phyloP scores from a whole-genome alignment of 2,888 invertebrate species.

The Acanthosepion lycidas region DNA sequence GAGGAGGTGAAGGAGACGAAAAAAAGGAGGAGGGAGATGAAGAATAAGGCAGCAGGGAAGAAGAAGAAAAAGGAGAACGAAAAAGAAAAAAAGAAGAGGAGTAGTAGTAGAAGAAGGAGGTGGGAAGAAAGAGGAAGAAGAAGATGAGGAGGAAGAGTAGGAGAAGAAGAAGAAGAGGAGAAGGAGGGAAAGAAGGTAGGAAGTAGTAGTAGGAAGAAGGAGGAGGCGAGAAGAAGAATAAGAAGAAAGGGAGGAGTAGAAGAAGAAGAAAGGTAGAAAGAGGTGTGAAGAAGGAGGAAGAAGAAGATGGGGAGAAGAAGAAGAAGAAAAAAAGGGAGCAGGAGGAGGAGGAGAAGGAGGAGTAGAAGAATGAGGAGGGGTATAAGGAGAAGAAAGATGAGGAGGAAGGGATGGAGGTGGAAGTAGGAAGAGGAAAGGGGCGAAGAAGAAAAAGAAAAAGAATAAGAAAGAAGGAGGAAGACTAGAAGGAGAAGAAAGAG shows the following conservation, averaged over 20 bases:
- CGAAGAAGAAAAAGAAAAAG: not conserved
- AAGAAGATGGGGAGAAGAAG: not conserved
- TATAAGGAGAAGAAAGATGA: slow-evolving; percentile 13
- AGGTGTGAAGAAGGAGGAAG: not conserved
- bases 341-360: not conserved
- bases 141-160: not conserved
- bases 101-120: not conserved
- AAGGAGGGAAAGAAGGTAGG: not conserved
- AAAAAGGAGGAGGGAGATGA: too few species aligned
- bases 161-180: too few species aligned
- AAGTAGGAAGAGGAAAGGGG: too few species aligned
- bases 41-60: too few species aligned
- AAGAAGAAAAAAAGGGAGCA: not conserved
- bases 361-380: not conserved
- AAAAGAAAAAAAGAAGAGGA: not conserved
- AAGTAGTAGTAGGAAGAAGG: slow-evolving; percentile 36
- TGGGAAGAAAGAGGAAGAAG: not conserved
- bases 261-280: not conserved
- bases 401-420: not conserved
- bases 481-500: not conserved
- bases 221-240: not conserved
- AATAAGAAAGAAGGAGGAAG: not conserved
- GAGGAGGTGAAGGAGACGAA: too few species aligned
- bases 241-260: not conserved
- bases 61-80: too few species aligned